Conservation (phyloP, 2,113 vertebrate genomes). For the Dromaius novaehollandiae region DNA sequence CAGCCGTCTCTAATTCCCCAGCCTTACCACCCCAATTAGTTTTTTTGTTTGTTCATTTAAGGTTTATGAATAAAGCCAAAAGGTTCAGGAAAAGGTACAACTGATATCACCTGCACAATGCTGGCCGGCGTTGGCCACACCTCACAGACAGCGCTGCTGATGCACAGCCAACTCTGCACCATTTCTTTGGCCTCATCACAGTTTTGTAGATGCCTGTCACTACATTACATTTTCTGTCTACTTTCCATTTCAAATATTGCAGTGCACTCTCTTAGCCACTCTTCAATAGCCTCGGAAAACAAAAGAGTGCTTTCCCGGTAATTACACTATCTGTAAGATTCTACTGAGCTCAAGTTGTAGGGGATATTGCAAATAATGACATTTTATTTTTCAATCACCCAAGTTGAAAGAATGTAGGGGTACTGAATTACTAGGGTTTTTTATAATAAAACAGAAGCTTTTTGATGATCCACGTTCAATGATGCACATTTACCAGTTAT, state of each 20-base stretch:
- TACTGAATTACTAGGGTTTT: neutral
- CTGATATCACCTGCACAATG: neutral
- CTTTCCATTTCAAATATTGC: neutral
- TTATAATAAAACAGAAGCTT: neutral
- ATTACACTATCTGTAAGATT: neutral
- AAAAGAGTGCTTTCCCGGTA: neutral
- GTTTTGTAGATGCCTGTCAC: neutral
- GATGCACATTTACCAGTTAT: neutral
- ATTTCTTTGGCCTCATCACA: neutral
- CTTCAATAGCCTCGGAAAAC: neutral
- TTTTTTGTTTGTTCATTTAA: neutral
- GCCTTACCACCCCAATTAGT: fast-evolving
- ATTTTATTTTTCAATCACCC: neutral
- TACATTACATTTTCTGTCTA: neutral
- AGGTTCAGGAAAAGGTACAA: neutral
- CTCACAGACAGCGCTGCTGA: neutral
- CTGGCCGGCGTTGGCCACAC: neutral
- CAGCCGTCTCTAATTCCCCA: neutral
- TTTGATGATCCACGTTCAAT: neutral
- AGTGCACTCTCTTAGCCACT: neutral
- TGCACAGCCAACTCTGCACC: neutral
- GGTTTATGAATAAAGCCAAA: neutral
- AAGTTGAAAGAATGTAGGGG: neutral
- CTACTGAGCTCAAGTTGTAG: neutral
- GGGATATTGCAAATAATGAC: neutral